Percentiles rank a stretch among this genome's conserved stretches.
These are phyloP conservation scores for Abrostola triplasia DNA, from an alignment of 2,888 invertebrate species.

Conservation along the genomic window DNA sequence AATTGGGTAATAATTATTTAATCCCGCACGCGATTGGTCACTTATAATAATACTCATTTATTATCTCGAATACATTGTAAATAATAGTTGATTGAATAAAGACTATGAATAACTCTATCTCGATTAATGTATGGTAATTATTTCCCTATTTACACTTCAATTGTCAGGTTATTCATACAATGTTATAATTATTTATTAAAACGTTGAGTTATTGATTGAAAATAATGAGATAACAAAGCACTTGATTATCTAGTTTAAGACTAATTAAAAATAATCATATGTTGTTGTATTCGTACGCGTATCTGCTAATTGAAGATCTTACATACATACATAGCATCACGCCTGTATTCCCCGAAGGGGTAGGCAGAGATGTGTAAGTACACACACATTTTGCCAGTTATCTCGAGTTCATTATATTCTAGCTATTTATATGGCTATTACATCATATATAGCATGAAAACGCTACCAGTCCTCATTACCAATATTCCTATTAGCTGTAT, in stretches of 20 bases:
- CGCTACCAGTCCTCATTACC: no score
- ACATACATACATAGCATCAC: no score
- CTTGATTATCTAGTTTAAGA: neutral
- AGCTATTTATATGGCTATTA: no score
- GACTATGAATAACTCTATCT: conserved; percentile 20
- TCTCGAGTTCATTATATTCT: no score
- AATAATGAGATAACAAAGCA: conserved; percentile 3
- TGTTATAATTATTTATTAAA: conserved; percentile 4
- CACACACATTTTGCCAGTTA: no score
- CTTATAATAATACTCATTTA: conserved; percentile 32
- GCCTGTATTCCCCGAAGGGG: no score
- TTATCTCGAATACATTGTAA: conserved; percentile 9
- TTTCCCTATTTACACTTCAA: conserved; percentile 35
- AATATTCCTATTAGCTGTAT: no score
- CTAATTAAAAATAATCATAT: neutral
- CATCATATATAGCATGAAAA: no score
- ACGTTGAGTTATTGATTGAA: neutral
- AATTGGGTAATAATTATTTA: neutral
- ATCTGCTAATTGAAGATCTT: no score
- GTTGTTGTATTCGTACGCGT: no score
- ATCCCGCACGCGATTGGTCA: neutral
- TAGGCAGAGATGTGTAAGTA: no score
- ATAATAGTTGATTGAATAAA: conserved; percentile 21
- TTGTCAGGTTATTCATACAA: conserved; percentile 2
- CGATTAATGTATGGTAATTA: conserved; percentile 15